Conservation (phyloP, 2,113 vertebrate genomes). For the Pseudopodoces humilis region DNA sequence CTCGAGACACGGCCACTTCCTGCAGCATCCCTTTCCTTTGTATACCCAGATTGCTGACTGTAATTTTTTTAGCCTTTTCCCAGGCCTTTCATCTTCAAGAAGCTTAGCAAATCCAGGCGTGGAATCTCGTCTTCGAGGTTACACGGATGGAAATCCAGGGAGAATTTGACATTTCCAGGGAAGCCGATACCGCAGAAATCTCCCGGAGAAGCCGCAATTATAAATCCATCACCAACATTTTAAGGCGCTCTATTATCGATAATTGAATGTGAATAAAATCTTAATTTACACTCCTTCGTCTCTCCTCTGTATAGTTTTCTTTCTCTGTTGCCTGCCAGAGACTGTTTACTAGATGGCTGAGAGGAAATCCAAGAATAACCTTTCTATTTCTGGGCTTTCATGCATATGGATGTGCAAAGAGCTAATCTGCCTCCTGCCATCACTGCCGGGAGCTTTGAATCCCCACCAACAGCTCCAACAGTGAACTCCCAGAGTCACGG, state of each 20-base stretch:
- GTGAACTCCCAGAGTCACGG: not conserved
- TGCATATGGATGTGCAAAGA: conserved; percentile 61
- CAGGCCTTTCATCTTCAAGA: conserved; percentile 60
- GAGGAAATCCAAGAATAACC: conserved; percentile 64
- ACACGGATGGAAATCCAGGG: not conserved
- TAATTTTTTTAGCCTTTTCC: conserved; percentile 10
- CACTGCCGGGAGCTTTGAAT: conserved; percentile 5
- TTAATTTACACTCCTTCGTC: not conserved
- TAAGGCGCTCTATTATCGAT: not conserved
- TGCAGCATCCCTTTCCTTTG: not conserved
- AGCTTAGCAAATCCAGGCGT: not conserved
- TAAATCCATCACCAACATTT: not conserved
- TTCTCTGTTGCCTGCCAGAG: conserved; percentile 26
- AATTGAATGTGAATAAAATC: conserved; percentile 28
- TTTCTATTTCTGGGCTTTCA: conserved; percentile 62
- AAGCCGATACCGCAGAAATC: not conserved
- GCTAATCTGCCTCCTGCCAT: conserved; percentile 32
- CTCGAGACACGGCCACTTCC: not conserved
- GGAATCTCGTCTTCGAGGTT: conserved; percentile 17
- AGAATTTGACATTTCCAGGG: not conserved
- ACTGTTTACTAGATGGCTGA: conserved; percentile 62
- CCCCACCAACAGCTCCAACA: not conserved
- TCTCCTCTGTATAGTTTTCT: not conserved
- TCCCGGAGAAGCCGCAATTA: not conserved
- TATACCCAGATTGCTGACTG: not conserved